phyloP scores from a whole-genome alignment of 2,888 invertebrate genomes.

The Luffia ferchaultella region DNA sequence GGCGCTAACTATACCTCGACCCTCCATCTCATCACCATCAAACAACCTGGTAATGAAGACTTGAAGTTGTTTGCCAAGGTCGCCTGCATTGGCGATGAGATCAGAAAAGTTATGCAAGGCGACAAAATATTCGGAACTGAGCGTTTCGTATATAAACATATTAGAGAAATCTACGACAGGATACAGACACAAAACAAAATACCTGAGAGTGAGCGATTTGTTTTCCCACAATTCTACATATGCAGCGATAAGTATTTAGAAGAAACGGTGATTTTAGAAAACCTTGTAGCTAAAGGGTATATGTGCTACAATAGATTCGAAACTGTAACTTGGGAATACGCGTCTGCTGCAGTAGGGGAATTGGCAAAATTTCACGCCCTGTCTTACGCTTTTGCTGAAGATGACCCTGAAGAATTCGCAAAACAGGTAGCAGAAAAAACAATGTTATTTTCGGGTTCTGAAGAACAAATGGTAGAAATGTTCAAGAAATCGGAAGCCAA shows the following conservation, averaged over 20 bases:
- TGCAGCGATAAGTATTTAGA: slow-evolving; percentile 8
- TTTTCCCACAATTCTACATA: slow-evolving; percentile 10
- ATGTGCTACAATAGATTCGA: slow-evolving; percentile 11
- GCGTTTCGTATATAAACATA: background rate
- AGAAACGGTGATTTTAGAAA: slow-evolving; percentile 15
- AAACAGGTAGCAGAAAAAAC: background rate
- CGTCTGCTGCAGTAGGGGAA: slow-evolving; percentile 11
- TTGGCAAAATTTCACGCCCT: slow-evolving; percentile 22
- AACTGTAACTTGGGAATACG: slow-evolving; percentile 16
- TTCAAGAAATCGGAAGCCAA: no score
- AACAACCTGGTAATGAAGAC: background rate
- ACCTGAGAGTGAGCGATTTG: slow-evolving; percentile 8
- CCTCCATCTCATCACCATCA: background rate
- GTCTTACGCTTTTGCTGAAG: slow-evolving; percentile 19
- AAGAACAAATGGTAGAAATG: background rate
- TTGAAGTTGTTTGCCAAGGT: slow-evolving; percentile 5
- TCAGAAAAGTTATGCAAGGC: background rate
- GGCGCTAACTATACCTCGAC: slow-evolving; percentile 3
- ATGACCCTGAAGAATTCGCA: slow-evolving; percentile 15
- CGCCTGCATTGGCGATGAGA: background rate
- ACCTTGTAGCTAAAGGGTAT: slow-evolving; percentile 15
- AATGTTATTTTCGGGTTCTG: background rate
- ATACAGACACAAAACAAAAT: slow-evolving; percentile 10
- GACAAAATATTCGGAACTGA: slow-evolving; percentile 2
- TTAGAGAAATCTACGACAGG: background rate